Conservation (phyloP, 2,113 vertebrate species). For the Carollia perspicillata region DNA sequence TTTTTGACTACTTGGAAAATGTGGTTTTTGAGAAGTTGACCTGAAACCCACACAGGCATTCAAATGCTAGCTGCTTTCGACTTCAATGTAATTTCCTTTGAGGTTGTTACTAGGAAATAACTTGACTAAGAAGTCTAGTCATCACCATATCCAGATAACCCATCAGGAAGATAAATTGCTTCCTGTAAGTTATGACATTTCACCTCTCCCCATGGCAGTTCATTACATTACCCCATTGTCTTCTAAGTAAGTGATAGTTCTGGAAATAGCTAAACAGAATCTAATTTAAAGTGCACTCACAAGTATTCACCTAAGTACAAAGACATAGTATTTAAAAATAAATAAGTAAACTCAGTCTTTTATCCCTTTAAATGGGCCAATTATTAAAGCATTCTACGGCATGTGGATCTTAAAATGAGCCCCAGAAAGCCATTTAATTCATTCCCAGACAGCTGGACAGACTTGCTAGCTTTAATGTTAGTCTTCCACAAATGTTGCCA, state of each 20-base stretch:
- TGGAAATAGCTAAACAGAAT: not conserved
- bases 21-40: not conserved
- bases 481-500: not conserved
- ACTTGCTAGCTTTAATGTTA: not conserved
- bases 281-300: not conserved
- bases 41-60: not conserved
- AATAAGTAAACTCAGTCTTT: not conserved
- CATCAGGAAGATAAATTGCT: constrained; percentile 44
- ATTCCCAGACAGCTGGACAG: not conserved
- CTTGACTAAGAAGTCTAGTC: constrained; percentile 42
- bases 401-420: not conserved
- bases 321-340: constrained; percentile 14
- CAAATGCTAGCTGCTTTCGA: not conserved
- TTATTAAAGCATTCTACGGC: not conserved
- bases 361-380: not conserved
- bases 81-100: not conserved
- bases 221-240: not conserved
- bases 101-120: constrained; percentile 51
- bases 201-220: not conserved
- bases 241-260: not conserved
- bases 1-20: constrained; percentile 33
- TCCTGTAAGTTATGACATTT: constrained; percentile 44
- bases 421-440: not conserved
- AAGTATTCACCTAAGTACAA: not conserved
- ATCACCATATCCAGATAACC: constrained; percentile 30